Percentiles rank a stretch among this genome's conserved stretches.
Evolutionary conservation across 1,140 invertebrate species (phyloP).

Genomic region (Eriocheir sinensis): DNA sequence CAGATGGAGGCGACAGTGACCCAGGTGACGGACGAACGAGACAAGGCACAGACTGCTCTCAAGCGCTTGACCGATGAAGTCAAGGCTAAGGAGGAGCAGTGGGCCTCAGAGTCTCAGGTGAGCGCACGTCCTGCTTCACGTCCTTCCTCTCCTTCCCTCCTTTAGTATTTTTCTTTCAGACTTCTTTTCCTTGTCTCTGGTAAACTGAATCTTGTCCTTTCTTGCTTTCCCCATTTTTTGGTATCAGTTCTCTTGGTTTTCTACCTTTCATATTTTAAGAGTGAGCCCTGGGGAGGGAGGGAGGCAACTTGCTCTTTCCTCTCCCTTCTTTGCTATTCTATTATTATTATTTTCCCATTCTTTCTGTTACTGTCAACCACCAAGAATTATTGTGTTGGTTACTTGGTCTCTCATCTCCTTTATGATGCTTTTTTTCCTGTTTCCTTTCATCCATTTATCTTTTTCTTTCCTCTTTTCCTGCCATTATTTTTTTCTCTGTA

Average conservation of each 20-base stretch:
- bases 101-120: constrained; percentile 67
- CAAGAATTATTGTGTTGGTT: constrained; percentile 12
- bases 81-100: constrained; percentile 74
- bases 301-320: background rate
- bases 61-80: constrained; percentile 70
- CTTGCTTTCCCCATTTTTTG: background rate
- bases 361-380: background rate
- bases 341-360: background rate
- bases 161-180: background rate
- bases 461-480: no score
- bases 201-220: background rate
- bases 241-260: background rate
- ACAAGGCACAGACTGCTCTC: constrained; percentile 69
- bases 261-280: background rate
- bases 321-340: background rate
- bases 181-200: background rate
- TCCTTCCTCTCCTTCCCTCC: background rate
- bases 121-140: background rate
- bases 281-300: no score
- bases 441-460: no score
- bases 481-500: no score
- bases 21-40: constrained; percentile 57
- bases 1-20: constrained; percentile 19
- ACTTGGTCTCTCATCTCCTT: background rate
- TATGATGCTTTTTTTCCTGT: no score